phyloP scores from a whole-genome alignment of 2,797 vertebrate genomes.

The Amphiprion clarkii region DNA sequence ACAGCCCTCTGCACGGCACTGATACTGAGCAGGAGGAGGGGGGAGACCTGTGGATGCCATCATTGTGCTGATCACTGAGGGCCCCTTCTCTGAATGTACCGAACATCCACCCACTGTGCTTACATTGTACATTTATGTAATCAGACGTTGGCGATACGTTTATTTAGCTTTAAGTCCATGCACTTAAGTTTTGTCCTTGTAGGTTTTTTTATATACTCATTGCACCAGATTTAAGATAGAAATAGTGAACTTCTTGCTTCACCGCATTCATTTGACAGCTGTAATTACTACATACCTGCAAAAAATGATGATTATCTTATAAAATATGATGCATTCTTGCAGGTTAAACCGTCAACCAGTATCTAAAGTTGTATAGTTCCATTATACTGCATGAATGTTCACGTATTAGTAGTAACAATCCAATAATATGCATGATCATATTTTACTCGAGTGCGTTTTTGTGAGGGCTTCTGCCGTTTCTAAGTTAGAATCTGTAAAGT shows the following conservation, averaged over 20 bases:
- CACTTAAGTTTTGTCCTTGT: too few relatives aligned
- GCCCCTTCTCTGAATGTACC: slow-evolving; percentile 54
- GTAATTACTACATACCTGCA: background rate
- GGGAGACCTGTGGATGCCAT: slow-evolving; percentile 67
- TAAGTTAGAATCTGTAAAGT: background rate
- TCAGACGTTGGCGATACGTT: background rate
- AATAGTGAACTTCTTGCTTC: too few relatives aligned
- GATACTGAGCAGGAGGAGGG: slow-evolving; percentile 79
- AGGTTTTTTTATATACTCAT: too few relatives aligned
- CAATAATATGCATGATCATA: background rate
- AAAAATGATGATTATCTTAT: background rate
- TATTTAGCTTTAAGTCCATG: too few relatives aligned
- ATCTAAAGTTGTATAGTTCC: too few relatives aligned
- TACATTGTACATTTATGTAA: background rate
- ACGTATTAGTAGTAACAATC: background rate
- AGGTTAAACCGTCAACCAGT: background rate
- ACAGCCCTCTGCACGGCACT: slow-evolving; percentile 75
- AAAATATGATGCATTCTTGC: background rate
- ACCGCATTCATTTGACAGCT: background rate
- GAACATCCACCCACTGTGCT: slow-evolving; percentile 23
- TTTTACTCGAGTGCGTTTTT: too few relatives aligned
- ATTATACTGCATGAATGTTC: background rate
- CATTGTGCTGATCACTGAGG: slow-evolving; percentile 42
- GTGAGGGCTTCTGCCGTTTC: background rate
- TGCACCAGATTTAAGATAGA: too few relatives aligned